Percentiles rank a stretch among this genome's conserved stretches.
Evolutionary conservation across 2,113 vertebrate species (phyloP).

Genomic region (Bujurquina vittata): DNA sequence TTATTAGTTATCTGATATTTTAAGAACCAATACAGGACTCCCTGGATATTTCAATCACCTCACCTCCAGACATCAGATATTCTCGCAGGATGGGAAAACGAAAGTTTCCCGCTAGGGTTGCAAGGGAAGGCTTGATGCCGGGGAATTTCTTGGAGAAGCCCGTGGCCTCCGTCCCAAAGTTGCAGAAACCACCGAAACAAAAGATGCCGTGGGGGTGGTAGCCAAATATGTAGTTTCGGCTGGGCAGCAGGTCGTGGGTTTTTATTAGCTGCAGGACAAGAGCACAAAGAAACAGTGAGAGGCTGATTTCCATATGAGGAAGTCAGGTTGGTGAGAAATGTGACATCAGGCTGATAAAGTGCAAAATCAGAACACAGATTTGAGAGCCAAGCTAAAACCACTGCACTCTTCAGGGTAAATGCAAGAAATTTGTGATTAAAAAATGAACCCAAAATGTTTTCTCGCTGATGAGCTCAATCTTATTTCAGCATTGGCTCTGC

Average conservation of each 20-base stretch:
- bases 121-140: conserved; percentile 91
- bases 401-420: not conserved
- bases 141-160: conserved; percentile 95
- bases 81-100: conserved; percentile 91
- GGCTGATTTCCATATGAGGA: not conserved
- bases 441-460: not conserved
- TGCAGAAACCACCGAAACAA: conserved; percentile 94
- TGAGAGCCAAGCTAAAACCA: not conserved
- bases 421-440: not conserved
- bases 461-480: no score
- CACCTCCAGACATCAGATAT: conserved; percentile 97
- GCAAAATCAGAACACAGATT: not conserved
- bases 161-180: conserved; percentile 96
- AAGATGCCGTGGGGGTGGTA: conserved; percentile 98
- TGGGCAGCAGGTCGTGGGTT: conserved; percentile 92
- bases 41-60: conserved; percentile 47
- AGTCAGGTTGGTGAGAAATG: no score
- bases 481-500: no score
- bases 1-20: conserved; percentile 24
- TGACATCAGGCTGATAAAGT: not conserved
- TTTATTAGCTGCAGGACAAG: conserved; percentile 88
- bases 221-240: conserved; percentile 95
- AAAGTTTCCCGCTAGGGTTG: conserved; percentile 95
- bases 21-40: not conserved
- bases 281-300: conserved; percentile 23